Percentiles rank a stretch among this genome's conserved stretches.
phyloP scores from a whole-genome alignment of 2,888 invertebrate species.

The Podotricha telesiphe region DNA sequence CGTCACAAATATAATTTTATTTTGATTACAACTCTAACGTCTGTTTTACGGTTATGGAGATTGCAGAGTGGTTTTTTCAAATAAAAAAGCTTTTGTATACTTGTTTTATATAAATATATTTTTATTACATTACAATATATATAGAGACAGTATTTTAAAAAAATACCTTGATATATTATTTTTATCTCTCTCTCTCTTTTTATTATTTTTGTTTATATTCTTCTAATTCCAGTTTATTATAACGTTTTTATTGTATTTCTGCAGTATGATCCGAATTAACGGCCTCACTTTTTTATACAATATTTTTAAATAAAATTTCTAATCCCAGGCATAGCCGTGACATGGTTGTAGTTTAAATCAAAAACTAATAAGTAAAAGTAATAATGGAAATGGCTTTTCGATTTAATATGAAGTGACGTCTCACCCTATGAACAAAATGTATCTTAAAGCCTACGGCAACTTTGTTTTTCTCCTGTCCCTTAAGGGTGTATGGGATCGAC shows the following conservation, averaged over 20 bases:
- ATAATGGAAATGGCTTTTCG: background rate
- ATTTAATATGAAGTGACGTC: background rate
- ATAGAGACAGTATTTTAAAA: too few species aligned
- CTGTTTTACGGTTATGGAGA: constrained; percentile 49
- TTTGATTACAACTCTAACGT: constrained; percentile 53
- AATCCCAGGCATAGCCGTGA: too few species aligned
- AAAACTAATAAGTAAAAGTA: background rate
- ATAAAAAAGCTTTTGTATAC: background rate
- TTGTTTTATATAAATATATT: background rate
- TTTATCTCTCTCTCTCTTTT: too few species aligned
- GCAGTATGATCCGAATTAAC: too few species aligned
- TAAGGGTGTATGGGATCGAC: constrained; percentile 6
- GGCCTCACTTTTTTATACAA: too few species aligned
- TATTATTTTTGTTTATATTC: too few species aligned
- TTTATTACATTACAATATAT: too few species aligned
- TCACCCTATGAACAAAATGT: background rate
- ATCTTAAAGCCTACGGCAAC: background rate
- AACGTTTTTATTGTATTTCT: too few species aligned
- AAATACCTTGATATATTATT: too few species aligned
- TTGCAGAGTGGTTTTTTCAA: constrained; percentile 4
- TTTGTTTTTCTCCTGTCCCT: constrained; percentile 11
- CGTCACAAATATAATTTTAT: constrained; percentile 64
- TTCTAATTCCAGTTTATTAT: too few species aligned
- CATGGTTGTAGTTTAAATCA: too few species aligned
- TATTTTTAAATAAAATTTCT: too few species aligned